Percentiles rank a stretch among this genome's conserved stretches.
Conservation (phyloP, 2,888 invertebrate genomes). For the Polyommatus iphigenia region DNA sequence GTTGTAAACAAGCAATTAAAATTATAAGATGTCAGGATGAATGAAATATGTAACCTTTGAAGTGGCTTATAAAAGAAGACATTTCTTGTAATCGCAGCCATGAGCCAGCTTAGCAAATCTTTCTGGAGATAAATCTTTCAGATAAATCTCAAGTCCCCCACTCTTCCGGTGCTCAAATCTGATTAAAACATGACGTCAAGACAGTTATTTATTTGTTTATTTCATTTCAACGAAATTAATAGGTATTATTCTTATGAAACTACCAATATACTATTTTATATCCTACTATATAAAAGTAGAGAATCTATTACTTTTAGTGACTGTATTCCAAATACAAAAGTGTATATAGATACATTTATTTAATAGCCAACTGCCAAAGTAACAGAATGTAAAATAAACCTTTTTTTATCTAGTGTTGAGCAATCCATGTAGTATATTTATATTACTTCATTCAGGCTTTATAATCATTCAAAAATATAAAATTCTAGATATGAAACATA, state of each 20-base stretch:
- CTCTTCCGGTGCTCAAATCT: slow-evolving; percentile 23
- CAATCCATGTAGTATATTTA: no score
- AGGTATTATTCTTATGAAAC: neutral
- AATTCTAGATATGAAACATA: no score
- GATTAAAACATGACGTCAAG: slow-evolving; percentile 19
- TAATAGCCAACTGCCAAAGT: no score
- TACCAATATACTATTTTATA: neutral
- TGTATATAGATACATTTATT: no score
- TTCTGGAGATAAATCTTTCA: slow-evolving; percentile 16
- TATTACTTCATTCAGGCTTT: no score
- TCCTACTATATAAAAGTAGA: neutral
- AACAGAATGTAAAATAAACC: no score
- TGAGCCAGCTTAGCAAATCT: slow-evolving; percentile 8
- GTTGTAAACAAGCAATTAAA: neutral
- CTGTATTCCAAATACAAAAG: no score
- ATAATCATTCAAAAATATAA: no score
- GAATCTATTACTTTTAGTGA: no score
- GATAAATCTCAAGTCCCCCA: slow-evolving; percentile 16
- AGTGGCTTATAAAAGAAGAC: neutral
- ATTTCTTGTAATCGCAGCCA: slow-evolving; percentile 8
- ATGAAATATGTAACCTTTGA: neutral
- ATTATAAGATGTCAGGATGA: neutral
- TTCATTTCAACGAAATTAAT: neutral
- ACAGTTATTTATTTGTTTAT: slow-evolving; percentile 10
- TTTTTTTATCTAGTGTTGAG: no score